Conservation (phyloP, 2,113 vertebrate species). For the Cichladusa arquata region DNA sequence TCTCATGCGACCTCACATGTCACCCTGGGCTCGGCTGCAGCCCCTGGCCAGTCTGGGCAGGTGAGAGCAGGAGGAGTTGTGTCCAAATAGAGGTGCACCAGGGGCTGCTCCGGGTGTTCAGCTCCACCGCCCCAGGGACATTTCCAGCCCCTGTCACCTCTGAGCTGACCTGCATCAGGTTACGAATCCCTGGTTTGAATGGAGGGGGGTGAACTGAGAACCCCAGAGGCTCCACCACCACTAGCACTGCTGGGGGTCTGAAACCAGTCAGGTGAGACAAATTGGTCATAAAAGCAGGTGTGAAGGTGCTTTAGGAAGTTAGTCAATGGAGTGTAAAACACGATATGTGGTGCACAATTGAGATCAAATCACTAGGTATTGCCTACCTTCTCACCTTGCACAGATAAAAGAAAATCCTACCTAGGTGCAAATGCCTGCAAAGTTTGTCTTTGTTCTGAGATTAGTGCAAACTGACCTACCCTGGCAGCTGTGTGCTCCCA, state of each 20-base stretch:
- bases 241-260: not conserved
- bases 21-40: not conserved
- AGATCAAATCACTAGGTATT: not conserved
- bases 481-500: not conserved
- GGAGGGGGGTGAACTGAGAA: not conserved
- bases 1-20: rapidly evolving
- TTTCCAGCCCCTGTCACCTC: not conserved
- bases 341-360: not conserved
- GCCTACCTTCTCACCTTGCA: not conserved
- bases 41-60: not conserved
- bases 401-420: not conserved
- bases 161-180: not conserved
- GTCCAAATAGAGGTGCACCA: rapidly evolving
- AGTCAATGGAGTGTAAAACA: not conserved
- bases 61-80: not conserved
- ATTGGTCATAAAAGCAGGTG: not conserved
- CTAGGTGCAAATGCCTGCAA: not conserved
- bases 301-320: not conserved
- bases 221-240: not conserved
- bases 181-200: not conserved
- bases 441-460: not conserved
- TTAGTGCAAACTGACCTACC: not conserved
- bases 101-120: not conserved
- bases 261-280: not conserved
- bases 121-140: not conserved